phyloP scores from a whole-genome alignment of 1,140 invertebrate species.

The Micrasema minimum region DNA sequence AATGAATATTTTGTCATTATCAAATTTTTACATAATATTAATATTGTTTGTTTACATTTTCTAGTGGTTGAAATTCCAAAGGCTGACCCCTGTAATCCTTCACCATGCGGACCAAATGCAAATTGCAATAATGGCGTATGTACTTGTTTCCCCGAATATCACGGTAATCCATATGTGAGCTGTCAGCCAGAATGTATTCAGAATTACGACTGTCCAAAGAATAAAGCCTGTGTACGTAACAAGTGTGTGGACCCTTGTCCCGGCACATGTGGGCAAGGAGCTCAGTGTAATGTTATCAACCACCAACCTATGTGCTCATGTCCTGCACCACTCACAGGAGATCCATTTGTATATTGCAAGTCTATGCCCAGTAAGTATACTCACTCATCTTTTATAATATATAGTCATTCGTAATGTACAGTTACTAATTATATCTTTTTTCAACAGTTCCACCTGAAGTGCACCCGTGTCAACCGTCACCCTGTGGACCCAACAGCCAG shows the following conservation, averaged over 20 bases:
- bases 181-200: constrained; percentile 74
- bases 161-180: constrained; percentile 70
- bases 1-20: constrained; percentile 35
- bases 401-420: constrained; percentile 63
- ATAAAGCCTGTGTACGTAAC: constrained; percentile 71
- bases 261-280: constrained; percentile 74
- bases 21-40: too few species aligned
- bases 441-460: constrained; percentile 48
- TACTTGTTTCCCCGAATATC: constrained; percentile 70
- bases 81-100: constrained; percentile 74
- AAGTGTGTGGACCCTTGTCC: constrained; percentile 74
- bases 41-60: constrained; percentile 60
- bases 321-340: constrained; percentile 72
- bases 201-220: constrained; percentile 70
- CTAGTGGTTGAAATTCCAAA: constrained; percentile 62
- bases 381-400: constrained; percentile 18
- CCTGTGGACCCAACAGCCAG: constrained; percentile 73
- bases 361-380: constrained; percentile 67
- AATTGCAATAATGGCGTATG: constrained; percentile 75
- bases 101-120: constrained; percentile 78
- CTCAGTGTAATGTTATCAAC: constrained; percentile 76
- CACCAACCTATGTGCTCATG: constrained; percentile 77
- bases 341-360: constrained; percentile 78
- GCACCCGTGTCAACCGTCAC: constrained; percentile 69
- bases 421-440: constrained; percentile 69